These are phyloP conservation scores for Coregonus sp. DNA, from an alignment of 2,797 vertebrate genomes.

Conservation along the genomic window DNA sequence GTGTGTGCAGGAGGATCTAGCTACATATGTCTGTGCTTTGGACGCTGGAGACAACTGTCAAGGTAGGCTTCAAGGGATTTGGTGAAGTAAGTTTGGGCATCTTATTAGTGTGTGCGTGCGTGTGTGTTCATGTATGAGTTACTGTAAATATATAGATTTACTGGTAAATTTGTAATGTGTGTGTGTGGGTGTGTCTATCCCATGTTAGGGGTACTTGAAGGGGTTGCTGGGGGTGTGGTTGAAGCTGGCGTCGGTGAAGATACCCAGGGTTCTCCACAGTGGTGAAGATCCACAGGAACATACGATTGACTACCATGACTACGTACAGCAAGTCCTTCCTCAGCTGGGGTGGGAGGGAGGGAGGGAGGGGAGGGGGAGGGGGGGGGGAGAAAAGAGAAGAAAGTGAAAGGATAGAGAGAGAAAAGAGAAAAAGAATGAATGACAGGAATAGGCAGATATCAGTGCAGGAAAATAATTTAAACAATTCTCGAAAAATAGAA, in stretches of 20 bases:
- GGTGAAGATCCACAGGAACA: slow-evolving; percentile 85
- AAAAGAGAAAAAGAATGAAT: neutral
- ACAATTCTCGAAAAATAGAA: no score
- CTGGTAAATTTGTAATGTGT: no score
- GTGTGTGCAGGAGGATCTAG: neutral
- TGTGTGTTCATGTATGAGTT: neutral
- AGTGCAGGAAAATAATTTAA: no score
- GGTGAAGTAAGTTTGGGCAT: neutral
- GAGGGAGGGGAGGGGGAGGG: no score
- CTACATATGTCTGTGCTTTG: neutral
- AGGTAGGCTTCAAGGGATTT: neutral
- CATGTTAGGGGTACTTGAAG: slow-evolving; percentile 59
- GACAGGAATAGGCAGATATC: neutral
- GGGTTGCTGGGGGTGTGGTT: slow-evolving; percentile 77
- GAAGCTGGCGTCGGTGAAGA: slow-evolving; percentile 84
- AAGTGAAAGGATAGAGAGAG: neutral
- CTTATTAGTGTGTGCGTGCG: neutral
- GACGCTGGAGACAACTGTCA: neutral
- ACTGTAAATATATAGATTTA: no score
- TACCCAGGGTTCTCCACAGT: slow-evolving; percentile 82
- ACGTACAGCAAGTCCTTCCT: slow-evolving; percentile 63
- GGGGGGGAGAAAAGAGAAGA: neutral
- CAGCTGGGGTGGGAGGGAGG: no score
- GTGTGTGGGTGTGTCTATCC: neutral
- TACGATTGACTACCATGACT: slow-evolving; percentile 89